A percentile compares a stretch with the other conserved stretches of the same genome.
phyloP scores from a whole-genome alignment of 35 echinoderm and acorn worm species.

The Nesometra sesokonis region DNA sequence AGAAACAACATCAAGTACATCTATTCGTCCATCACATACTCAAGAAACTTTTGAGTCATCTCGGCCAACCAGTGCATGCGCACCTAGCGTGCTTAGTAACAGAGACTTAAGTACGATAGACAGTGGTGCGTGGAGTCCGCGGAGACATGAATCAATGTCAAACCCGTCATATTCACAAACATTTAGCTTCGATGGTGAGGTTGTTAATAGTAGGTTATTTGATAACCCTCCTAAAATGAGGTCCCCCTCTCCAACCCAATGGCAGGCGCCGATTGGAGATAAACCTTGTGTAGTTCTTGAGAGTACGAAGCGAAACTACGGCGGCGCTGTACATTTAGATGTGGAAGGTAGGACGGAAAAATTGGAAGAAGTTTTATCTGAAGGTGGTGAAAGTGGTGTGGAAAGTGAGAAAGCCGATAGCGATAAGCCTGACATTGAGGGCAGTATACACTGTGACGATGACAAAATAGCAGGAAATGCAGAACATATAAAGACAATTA shows the following conservation, averaged over 20 bases:
- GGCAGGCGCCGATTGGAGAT: conserved; percentile 76
- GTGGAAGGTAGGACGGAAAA: conserved; percentile 19
- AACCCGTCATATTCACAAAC: not conserved
- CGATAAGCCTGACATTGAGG: conserved; percentile 7
- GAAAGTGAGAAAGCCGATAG: conserved; percentile 23
- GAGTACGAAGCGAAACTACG: conserved; percentile 17
- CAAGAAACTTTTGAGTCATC: not conserved
- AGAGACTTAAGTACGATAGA: conserved; percentile 31
- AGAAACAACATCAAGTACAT: conserved; percentile 20
- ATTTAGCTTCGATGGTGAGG: conserved; percentile 43
- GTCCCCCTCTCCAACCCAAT: conserved; percentile 37
- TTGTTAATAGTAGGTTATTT: conserved; percentile 58
- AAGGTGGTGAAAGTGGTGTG: conserved; percentile 60
- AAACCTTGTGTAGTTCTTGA: conserved; percentile 67
- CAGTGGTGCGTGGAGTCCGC: conserved; percentile 55
- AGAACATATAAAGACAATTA: conserved; percentile 16
- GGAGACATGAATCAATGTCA: conserved; percentile 5
- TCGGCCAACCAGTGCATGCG: conserved; percentile 23
- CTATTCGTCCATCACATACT: conserved; percentile 15
- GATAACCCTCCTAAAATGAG: conserved; percentile 38
- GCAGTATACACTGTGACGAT: not conserved
- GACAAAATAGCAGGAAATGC: conserved; percentile 21
- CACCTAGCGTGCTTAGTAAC: conserved; percentile 34
- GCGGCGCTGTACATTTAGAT: conserved; percentile 31
- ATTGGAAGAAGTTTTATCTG: conserved; percentile 22